phyloP scores from a whole-genome alignment of 2,113 vertebrate genomes.

The Numenius arquata region DNA sequence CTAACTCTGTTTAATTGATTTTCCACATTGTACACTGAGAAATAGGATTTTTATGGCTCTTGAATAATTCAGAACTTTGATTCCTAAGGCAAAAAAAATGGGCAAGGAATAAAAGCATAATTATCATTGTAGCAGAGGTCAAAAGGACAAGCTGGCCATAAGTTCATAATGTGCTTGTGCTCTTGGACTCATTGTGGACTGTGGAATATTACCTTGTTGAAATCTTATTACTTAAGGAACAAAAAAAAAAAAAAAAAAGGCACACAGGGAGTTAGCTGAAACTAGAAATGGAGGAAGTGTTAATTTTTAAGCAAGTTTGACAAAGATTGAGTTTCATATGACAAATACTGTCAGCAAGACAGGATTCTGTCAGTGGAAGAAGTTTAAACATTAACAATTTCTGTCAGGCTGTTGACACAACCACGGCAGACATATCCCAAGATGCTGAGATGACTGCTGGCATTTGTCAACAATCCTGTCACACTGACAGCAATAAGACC shows the following conservation, averaged over 20 bases:
- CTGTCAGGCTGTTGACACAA: slow-evolving; percentile 99
- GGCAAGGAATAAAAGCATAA: slow-evolving; percentile 69
- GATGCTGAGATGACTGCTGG: slow-evolving; percentile 99
- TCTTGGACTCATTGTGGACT: slow-evolving; percentile 52
- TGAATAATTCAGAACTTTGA: slow-evolving; percentile 76
- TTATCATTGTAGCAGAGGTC: slow-evolving; percentile 72
- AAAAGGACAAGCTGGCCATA: slow-evolving; percentile 72
- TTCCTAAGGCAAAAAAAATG: slow-evolving; percentile 68
- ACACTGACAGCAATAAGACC: slow-evolving; percentile 89
- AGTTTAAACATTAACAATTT: slow-evolving; percentile 99
- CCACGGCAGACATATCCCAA: slow-evolving; percentile 99
- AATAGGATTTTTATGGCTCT: slow-evolving; percentile 62
- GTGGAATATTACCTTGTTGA: slow-evolving; percentile 67
- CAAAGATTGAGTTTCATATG: slow-evolving; percentile 92
- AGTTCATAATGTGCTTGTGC: slow-evolving; percentile 49
- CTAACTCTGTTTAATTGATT: slow-evolving; percentile 69
- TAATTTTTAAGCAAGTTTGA: slow-evolving; percentile 90
- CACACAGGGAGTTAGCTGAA: slow-evolving; percentile 73
- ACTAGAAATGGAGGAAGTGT: slow-evolving; percentile 84
- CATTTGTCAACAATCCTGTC: slow-evolving; percentile 99
- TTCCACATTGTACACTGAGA: slow-evolving; percentile 63
- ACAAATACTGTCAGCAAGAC: slow-evolving; percentile 97
- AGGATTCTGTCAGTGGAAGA: slow-evolving; percentile 97
- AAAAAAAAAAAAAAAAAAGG: slow-evolving; percentile 38
- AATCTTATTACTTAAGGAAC: slow-evolving; percentile 69